Base-by-base conservation (phyloP, 2,113 vertebrate genomes). In the Manacus vitellinus region DNA sequence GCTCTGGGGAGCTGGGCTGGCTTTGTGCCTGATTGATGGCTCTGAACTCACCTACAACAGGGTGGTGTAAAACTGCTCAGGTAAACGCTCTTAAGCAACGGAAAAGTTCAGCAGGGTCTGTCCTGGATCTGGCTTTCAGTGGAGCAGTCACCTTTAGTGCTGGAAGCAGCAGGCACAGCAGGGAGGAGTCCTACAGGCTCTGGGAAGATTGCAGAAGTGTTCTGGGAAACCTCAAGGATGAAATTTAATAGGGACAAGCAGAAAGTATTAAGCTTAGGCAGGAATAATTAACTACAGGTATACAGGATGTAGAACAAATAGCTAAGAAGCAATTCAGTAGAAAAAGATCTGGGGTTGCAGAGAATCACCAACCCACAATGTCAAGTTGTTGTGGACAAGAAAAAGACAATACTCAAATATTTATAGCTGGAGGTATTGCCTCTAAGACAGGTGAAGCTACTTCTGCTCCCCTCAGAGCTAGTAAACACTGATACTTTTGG, bases 221-320 rank as follows among this genome's bases (percentile, higher is more conserved):
- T 87, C 86, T 85, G 68, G 80, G 74, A 92, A 85, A 68, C 74
- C 94, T 94, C 93, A 95, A 95, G 96, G 94, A 87, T 86, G 95
- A 86, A 89, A 97, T 75, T 75, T 70, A 91, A 95, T 95, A 96
- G 91, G 93, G 76, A 87, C 93, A 81, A 82, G 80, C 25, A 91
- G 82, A 79, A 96, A 94, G 95, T 89, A 82, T 85, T 92, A 82
- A 96, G 95, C 96, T 97, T 97, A 96, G 94, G 47, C 73, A 97
- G 95, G 96, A 95, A 97, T 97, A 97, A 95, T 96, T 97, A 97
- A 95, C 56, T 79, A 39, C 49, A 85, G 77, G 93, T 84, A 49
- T 75, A 78, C 89, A 89, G 96, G 95, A 95, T 91, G 95, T 56
- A 33, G 39, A 89, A 87, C 91, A 94, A 95, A 91, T 4, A 59